Evolutionary conservation across 2,113 vertebrate species (phyloP).

Genomic region (Calypte anna): DNA sequence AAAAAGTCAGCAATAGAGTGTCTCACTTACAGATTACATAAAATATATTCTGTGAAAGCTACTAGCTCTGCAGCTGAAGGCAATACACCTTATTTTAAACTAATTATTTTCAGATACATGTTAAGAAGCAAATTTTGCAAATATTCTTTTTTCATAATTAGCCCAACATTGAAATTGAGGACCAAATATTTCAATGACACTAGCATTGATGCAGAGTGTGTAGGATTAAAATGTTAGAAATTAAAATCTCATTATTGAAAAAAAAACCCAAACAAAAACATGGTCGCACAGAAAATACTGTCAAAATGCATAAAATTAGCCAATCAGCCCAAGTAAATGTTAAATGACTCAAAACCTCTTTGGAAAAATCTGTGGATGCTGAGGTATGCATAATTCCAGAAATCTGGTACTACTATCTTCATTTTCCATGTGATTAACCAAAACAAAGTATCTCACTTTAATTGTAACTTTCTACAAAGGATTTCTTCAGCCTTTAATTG

Average conservation of each 20-base stretch:
- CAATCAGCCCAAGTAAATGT: neutral
- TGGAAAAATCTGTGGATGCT: neutral
- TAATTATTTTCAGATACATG: neutral
- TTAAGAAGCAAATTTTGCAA: neutral
- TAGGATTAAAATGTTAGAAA: neutral
- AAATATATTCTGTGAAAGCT: conserved; percentile 1
- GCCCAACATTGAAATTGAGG: neutral
- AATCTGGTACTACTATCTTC: neutral
- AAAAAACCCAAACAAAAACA: neutral
- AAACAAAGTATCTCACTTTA: neutral
- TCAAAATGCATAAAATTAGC: neutral
- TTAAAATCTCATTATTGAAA: neutral
- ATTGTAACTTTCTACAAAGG: neutral
- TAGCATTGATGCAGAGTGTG: neutral
- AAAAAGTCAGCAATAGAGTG: neutral
- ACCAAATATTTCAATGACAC: neutral
- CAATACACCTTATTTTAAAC: neutral
- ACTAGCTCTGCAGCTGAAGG: neutral
- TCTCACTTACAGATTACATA: neutral
- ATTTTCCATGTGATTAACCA: neutral
- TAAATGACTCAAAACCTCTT: conserved; percentile 1
- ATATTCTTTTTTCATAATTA: neutral
- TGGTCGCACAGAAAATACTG: neutral
- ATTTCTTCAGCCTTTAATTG: neutral
- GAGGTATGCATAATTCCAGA: neutral